These are phyloP conservation scores for Thunnus thynnus DNA, from an alignment of 2,113 vertebrate species.

Conservation along the genomic window DNA sequence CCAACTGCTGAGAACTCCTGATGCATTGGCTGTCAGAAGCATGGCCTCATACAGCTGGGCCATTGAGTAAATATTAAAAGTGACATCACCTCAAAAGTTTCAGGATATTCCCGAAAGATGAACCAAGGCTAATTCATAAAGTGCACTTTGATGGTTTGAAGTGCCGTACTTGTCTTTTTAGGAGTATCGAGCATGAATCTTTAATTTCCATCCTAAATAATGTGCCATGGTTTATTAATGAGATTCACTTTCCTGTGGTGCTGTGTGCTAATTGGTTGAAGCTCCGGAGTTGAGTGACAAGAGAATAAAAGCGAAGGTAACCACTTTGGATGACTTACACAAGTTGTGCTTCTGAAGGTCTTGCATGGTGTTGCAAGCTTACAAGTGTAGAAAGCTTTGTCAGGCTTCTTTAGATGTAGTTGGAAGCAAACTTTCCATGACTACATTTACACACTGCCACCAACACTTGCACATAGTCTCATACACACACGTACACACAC, in stretches of 20 bases:
- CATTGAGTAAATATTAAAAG: constrained; percentile 56
- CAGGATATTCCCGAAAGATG: constrained; percentile 14
- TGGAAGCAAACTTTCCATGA: not conserved
- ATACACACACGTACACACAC: not conserved
- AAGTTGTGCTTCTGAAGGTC: constrained; percentile 1
- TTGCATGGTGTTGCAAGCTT: not conserved
- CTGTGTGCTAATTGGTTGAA: constrained; percentile 68
- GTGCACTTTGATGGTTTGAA: constrained; percentile 57
- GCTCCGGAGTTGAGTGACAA: constrained; percentile 13
- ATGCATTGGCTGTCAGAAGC: constrained; percentile 47
- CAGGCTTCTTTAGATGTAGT: not conserved
- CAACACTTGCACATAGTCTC: no score
- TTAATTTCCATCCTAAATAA: constrained; percentile 77
- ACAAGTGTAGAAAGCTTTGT: not conserved
- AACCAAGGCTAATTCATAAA: constrained; percentile 52
- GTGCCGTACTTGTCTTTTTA: constrained; percentile 51
- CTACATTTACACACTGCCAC: not conserved
- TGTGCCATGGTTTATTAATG: constrained; percentile 76
- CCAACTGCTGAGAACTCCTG: constrained; percentile 57
- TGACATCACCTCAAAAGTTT: constrained; percentile 62
- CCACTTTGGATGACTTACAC: constrained; percentile 16
- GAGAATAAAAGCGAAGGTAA: constrained; percentile 17
- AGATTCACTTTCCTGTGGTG: constrained; percentile 64
- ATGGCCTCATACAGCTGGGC: constrained; percentile 28
- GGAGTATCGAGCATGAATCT: constrained; percentile 62